These are phyloP conservation scores for Acromyrmex charruanus DNA, from an alignment of 1,140 invertebrate genomes.

Conservation along the genomic window DNA sequence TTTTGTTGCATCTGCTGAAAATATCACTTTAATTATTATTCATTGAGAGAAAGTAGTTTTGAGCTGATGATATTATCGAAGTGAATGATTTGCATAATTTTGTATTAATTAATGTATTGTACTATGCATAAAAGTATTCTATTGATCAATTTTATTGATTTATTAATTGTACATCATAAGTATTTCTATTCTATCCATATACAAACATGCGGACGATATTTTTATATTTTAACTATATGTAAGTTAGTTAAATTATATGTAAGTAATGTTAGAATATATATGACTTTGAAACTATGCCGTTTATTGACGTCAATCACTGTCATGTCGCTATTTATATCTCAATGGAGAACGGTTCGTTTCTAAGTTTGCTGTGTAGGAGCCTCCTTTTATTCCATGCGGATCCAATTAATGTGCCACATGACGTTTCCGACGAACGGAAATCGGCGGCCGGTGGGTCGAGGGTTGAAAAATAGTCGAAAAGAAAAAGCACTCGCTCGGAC, in stretches of 20 bases:
- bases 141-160: not conserved
- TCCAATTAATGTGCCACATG: constrained; percentile 83
- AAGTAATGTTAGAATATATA: not conserved
- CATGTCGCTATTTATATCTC: constrained; percentile 43
- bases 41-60: not conserved
- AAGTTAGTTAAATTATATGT: not conserved
- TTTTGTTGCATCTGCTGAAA: not conserved
- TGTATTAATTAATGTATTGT: not conserved
- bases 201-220: not conserved
- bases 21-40: constrained; percentile 10
- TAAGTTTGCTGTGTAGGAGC: constrained; percentile 69
- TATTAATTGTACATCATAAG: not conserved
- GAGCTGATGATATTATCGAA: not conserved
- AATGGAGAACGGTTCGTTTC: constrained; percentile 44
- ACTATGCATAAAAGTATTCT: not conserved
- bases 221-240: not conserved
- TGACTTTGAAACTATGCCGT: not conserved
- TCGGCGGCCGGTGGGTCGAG: constrained; percentile 66
- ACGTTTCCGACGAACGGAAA: constrained; percentile 82
- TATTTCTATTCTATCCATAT: too few species aligned
- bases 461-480: constrained; percentile 49
- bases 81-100: not conserved
- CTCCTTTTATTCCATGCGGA: constrained; percentile 79
- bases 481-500: constrained; percentile 48
- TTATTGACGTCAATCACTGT: constrained; percentile 47